phyloP scores from a whole-genome alignment of 30 jellyfish, hydroid and myxozoan genomes.

The Hydra vulgaris region DNA sequence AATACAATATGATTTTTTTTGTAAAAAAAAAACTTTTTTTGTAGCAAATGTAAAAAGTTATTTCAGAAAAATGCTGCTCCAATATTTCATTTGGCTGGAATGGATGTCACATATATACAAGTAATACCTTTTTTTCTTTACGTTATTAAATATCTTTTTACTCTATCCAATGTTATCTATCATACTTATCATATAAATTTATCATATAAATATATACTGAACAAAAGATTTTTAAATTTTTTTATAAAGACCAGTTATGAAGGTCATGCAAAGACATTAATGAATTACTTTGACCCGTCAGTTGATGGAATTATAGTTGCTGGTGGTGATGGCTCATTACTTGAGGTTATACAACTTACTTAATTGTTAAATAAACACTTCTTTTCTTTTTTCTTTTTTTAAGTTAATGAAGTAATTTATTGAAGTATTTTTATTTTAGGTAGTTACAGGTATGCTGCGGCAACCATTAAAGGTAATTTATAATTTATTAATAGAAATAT shows the following conservation, averaged over 20 bases:
- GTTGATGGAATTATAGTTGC: conserved; percentile 91
- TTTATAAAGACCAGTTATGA: conserved; percentile 71
- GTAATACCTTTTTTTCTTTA: conserved; percentile 2
- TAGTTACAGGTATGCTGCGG: conserved; percentile 59
- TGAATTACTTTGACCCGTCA: conserved; percentile 67
- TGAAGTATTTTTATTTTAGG: conserved; percentile 11
- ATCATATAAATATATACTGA: no score
- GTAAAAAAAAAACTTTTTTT: no score
- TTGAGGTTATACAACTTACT: conserved; percentile 45
- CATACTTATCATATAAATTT: no score
- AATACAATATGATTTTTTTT: no score
- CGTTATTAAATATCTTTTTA: no score
- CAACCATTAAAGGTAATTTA: conserved; percentile 37
- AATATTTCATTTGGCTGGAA: conserved; percentile 66
- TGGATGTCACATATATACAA: conserved; percentile 76
- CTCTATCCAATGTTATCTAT: neutral
- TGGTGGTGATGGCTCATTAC: conserved; percentile 90
- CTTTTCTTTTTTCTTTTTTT: neutral
- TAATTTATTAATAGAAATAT: neutral
- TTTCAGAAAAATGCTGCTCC: conserved; percentile 88
- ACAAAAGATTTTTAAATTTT: no score
- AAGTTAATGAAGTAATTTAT: neutral
- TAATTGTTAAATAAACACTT: neutral
- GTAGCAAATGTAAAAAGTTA: conserved; percentile 42
- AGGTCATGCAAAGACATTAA: conserved; percentile 77